Conservation (phyloP, 2,888 invertebrate species). For the Galerucella nymphaeae region DNA sequence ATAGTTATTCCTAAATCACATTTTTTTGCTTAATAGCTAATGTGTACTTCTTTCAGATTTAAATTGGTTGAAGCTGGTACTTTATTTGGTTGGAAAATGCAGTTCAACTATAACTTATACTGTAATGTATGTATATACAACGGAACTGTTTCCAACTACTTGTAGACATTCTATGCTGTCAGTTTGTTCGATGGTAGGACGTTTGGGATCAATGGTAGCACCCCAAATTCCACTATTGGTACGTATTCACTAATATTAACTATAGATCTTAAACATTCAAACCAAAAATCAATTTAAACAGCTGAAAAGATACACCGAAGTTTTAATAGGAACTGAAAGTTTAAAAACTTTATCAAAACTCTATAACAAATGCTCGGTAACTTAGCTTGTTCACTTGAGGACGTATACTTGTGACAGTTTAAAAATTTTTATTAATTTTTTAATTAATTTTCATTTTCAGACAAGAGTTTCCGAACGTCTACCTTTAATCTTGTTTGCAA, state of each 20-base stretch:
- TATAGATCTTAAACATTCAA: not conserved
- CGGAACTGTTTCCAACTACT: constrained; percentile 79
- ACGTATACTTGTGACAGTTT: not conserved
- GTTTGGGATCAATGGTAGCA: constrained; percentile 76
- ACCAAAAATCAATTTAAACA: not conserved
- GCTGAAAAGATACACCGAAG: no score
- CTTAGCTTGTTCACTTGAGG: not conserved
- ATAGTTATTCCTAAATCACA: not conserved
- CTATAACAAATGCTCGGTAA: not conserved
- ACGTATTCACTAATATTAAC: constrained; percentile 44
- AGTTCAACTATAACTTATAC: constrained; percentile 50
- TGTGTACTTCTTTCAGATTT: constrained; percentile 27
- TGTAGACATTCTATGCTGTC: constrained; percentile 75
- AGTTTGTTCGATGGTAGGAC: constrained; percentile 76
- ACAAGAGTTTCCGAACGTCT: constrained; percentile 66
- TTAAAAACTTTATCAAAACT: no score
- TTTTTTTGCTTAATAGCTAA: not conserved
- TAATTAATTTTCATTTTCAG: constrained; percentile 58
- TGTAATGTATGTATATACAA: constrained; percentile 59
- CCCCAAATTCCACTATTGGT: constrained; percentile 78
- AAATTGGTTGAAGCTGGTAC: constrained; percentile 37
- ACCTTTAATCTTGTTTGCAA: constrained; percentile 72
- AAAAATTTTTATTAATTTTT: not conserved
- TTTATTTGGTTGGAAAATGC: constrained; percentile 50
- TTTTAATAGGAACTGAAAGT: no score